Evolutionary conservation across 2,113 vertebrate genomes (phyloP), one percentile per base, ranked within the genome.

Genomic region (Scolopax mira): DNA sequence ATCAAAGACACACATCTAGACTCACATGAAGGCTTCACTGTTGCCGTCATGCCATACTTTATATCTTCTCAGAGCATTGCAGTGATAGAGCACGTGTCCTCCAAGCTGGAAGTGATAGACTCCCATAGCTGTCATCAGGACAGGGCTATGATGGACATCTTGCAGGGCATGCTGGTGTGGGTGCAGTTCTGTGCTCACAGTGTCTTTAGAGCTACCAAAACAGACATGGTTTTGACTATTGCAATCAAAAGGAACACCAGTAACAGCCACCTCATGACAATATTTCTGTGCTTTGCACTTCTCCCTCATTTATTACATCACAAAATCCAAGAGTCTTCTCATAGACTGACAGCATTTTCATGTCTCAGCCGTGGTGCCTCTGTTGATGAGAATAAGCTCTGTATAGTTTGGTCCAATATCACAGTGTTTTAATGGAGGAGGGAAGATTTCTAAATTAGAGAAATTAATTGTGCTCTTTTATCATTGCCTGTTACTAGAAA

Each of bases 141-240:
- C 67, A 33, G 41, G 19, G 9, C 41, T 48, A 0, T n/a, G 86
- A 25, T n/a, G 84, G 84, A 77, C 54, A 30, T 70, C 74, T 30
- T 42, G 70, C 42, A 37, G 79, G 44, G n/a, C 0, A 0, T 5
- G 55, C 81, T 84, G 87, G 35, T 0, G 0, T 39, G 74, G 83
- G 74, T 15, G 30, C 74, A 51, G 55, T 6, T 61, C 30, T 57
- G 57, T 4, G 2, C 61, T 81, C 81, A 22, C 30, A 0, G n/a
- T 82, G 82, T 37, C 61, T 60, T 15, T 22, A 9, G 44, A 82
- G 74, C 81, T 81, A 7, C 48, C 35, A n/a, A 15, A 84, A 33
- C 65, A 87, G 23, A 70, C 72, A 35, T 0, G 0, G n/a, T n/a
- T n/a, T n/a, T n/a, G n/a, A 13, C 65, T 37, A 14, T 61, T 46